These are phyloP conservation scores for Portunus trituberculatus DNA, from an alignment of 1,140 invertebrate species.

Conservation along the genomic window DNA sequence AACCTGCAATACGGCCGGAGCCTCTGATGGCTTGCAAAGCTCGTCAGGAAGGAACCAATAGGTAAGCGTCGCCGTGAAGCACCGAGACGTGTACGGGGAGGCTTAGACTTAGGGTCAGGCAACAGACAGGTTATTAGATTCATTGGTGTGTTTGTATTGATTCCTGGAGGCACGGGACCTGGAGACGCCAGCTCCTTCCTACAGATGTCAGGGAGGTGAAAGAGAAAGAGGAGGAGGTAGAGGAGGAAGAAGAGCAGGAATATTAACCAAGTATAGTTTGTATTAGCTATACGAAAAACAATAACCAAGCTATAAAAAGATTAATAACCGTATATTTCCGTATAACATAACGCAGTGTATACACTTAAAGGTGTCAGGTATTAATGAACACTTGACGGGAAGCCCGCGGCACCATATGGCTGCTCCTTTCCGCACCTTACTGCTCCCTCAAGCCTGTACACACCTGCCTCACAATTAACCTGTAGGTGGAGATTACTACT, in stretches of 20 bases:
- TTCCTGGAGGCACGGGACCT: neutral
- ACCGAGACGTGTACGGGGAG: neutral
- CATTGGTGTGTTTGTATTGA: neutral
- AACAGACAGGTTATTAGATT: neutral
- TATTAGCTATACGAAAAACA: too few species aligned
- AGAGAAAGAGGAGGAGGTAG: neutral
- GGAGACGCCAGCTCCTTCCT: neutral
- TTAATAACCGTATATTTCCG: too few species aligned
- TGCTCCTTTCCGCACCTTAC: neutral
- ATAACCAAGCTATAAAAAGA: too few species aligned
- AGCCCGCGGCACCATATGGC: neutral
- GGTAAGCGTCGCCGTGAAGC: neutral
- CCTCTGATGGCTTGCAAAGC: neutral
- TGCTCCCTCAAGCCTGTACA: too few species aligned
- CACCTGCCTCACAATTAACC: too few species aligned
- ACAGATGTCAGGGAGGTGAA: neutral
- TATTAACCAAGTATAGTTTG: too few species aligned
- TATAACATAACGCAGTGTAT: too few species aligned
- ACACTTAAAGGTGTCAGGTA: too few species aligned
- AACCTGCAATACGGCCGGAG: neutral
- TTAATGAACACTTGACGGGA: neutral
- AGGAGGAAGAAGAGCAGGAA: too few species aligned
- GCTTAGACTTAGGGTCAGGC: neutral
- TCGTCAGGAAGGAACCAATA: neutral
- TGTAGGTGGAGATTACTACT: too few species aligned